These are phyloP conservation scores for Amniataba percoides DNA, from an alignment of 2,797 vertebrate genomes.

Conservation along the genomic window DNA sequence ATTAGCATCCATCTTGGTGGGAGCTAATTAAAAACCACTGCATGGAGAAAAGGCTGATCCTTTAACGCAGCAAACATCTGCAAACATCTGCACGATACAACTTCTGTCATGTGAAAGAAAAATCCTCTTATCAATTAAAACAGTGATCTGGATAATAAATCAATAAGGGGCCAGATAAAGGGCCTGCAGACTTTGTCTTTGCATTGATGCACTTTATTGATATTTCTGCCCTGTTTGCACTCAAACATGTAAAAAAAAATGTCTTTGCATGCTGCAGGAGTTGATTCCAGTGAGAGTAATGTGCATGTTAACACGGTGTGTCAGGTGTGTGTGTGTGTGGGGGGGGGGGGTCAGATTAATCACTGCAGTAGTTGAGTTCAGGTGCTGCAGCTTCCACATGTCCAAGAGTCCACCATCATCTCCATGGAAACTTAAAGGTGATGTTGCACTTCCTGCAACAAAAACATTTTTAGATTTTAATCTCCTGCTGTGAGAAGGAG, in stretches of 20 bases:
- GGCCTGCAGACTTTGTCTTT: neutral
- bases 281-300: neutral
- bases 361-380: conserved; percentile 44
- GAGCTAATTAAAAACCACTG: conserved; percentile 66
- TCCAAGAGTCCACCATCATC: conserved; percentile 28
- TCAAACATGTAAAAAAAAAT: neutral
- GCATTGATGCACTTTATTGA: neutral
- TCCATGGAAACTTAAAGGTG: conserved; percentile 54
- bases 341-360: conserved; percentile 18
- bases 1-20: conserved; percentile 80
- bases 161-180: neutral
- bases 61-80: neutral
- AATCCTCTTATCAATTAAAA: neutral
- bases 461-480: neutral
- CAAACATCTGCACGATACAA: too few relatives aligned
- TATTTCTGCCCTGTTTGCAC: neutral
- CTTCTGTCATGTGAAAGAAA: neutral
- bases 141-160: neutral
- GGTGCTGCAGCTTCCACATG: conserved; percentile 32
- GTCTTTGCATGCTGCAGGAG: neutral
- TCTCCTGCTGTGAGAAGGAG: neutral
- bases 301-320: neutral
- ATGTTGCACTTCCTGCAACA: conserved; percentile 30
- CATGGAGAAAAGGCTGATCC: conserved; percentile 29
- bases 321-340: neutral